These are phyloP conservation scores for Trematomus loennbergii DNA, from an alignment of 2,113 vertebrate species.

Conservation along the genomic window DNA sequence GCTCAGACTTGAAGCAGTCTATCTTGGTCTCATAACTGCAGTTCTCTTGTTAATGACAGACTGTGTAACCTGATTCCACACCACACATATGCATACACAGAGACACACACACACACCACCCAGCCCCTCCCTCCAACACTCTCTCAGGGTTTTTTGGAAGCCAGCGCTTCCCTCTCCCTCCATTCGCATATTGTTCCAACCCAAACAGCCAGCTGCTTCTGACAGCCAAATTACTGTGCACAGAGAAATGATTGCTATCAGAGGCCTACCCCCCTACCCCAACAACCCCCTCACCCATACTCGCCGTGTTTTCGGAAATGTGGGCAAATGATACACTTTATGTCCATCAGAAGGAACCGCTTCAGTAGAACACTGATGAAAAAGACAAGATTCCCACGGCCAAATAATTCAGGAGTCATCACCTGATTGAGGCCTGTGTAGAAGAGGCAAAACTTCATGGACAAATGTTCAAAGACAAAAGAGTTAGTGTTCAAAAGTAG, in stretches of 20 bases:
- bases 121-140: too few species aligned
- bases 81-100: background rate
- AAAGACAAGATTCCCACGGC: constrained; percentile 4
- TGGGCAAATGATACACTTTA: constrained; percentile 73
- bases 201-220: constrained; percentile 83
- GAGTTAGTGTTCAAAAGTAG: background rate
- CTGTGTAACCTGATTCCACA: constrained; percentile 82
- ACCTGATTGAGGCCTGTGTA: constrained; percentile 15
- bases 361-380: constrained; percentile 35
- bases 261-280: constrained; percentile 76
- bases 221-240: constrained; percentile 83
- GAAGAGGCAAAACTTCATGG: background rate
- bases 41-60: constrained; percentile 84
- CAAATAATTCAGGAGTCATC: background rate
- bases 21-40: constrained; percentile 78
- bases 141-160: constrained; percentile 64
- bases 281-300: constrained; percentile 1
- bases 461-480: background rate
- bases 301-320: constrained; percentile 62
- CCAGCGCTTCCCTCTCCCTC: constrained; percentile 71
- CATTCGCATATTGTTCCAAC: constrained; percentile 82
- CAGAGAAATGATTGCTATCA: constrained; percentile 80
- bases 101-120: background rate
- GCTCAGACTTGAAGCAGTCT: constrained; percentile 83
- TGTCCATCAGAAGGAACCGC: constrained; percentile 55